Conservation (phyloP, 1,140 invertebrate species). For the Eumaeus atala region DNA sequence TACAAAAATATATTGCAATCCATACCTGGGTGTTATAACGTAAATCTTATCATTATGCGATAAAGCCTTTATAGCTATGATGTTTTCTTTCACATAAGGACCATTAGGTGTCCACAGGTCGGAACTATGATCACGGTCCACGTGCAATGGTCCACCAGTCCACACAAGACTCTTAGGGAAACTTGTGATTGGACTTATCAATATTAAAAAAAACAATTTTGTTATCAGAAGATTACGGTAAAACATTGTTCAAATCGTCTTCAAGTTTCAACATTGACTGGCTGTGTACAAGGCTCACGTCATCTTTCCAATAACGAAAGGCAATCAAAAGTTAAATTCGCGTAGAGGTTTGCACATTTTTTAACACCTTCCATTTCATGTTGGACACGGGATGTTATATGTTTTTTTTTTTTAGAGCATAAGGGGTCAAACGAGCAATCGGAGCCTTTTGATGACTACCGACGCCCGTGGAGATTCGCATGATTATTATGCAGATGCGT, state of each 20-base stretch:
- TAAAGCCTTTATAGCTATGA: constrained; percentile 44
- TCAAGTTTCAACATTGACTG: constrained; percentile 1
- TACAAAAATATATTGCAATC: not conserved
- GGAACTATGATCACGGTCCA: constrained; percentile 35
- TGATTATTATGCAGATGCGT: too few species aligned
- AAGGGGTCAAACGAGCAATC: too few species aligned
- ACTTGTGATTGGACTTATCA: not conserved
- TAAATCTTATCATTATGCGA: constrained; percentile 39
- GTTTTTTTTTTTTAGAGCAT: too few species aligned
- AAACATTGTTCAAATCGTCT: not conserved
- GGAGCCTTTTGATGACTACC: too few species aligned
- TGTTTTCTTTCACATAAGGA: constrained; percentile 40
- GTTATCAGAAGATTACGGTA: not conserved
- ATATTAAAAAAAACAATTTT: not conserved
- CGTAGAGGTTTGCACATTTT: not conserved
- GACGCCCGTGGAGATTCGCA: too few species aligned
- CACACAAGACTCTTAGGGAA: constrained; percentile 40
- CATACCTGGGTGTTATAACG: constrained; percentile 45
- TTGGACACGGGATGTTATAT: not conserved
- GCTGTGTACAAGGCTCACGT: not conserved
- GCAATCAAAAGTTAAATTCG: constrained; percentile 2
- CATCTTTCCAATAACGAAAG: not conserved
- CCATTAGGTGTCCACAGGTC: constrained; percentile 32
- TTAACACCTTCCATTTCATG: not conserved
- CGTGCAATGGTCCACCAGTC: constrained; percentile 39